Evolutionary conservation across 2,888 invertebrate genomes (phyloP).

Genomic region (Gastracanthus pulcherrimus): DNA sequence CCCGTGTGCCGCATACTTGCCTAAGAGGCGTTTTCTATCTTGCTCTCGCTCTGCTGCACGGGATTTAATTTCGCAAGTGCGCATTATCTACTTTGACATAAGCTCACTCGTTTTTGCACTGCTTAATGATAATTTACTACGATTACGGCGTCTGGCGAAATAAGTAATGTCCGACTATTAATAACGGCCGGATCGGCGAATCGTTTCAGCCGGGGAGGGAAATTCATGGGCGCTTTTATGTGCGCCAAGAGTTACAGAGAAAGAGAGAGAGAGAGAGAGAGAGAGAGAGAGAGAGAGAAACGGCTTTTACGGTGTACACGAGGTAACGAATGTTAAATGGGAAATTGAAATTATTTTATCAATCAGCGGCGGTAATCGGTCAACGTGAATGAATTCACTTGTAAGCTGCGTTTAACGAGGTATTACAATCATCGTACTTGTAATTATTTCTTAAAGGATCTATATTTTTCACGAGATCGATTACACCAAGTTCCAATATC

Average conservation of each 20-base stretch:
- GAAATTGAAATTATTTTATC: slow-evolving; percentile 49
- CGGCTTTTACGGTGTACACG: not conserved
- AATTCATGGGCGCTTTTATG: slow-evolving; percentile 13
- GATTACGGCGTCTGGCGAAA: slow-evolving; percentile 31
- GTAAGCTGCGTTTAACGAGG: slow-evolving; percentile 1
- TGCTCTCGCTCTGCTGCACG: not conserved
- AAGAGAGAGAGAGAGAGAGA: too few relatives aligned
- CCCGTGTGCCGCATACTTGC: too few relatives aligned
- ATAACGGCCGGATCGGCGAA: slow-evolving; percentile 13
- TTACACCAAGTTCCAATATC: slow-evolving; percentile 3
- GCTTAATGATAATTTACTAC: slow-evolving; percentile 51
- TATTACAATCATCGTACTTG: slow-evolving; percentile 40
- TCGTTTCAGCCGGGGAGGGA: not conserved
- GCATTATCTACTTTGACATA: slow-evolving; percentile 46
- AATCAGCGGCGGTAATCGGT: slow-evolving; percentile 35
- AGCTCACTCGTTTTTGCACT: slow-evolving; percentile 5
- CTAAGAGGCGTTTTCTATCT: too few relatives aligned
- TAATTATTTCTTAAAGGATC: slow-evolving; percentile 47
- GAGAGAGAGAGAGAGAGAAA: not conserved
- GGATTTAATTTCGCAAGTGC: slow-evolving; percentile 40
- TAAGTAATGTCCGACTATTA: slow-evolving; percentile 41
- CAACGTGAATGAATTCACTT: slow-evolving; percentile 39
- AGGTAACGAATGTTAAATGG: slow-evolving; percentile 15
- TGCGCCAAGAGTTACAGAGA: not conserved
- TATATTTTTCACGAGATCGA: slow-evolving; percentile 8